Evolutionary conservation across 2,888 invertebrate species (phyloP).

Genomic region (Macrophya annulata): DNA sequence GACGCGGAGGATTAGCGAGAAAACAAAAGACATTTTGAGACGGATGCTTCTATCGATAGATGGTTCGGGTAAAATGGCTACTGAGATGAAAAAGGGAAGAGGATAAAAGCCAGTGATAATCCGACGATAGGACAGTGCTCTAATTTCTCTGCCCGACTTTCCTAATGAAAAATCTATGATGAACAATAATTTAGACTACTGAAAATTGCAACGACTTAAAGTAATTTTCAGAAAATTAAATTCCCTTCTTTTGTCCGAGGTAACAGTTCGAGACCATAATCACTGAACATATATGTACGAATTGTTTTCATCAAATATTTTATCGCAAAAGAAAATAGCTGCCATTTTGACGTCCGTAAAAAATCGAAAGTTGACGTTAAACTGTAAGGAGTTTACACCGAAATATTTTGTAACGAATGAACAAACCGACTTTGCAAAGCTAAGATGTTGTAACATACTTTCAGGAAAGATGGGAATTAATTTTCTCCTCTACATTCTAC

Average conservation of each 20-base stretch:
- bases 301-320: not conserved
- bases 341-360: not conserved
- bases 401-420: constrained; percentile 23
- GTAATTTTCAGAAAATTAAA: not conserved
- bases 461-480: constrained; percentile 38
- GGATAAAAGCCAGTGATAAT: constrained; percentile 12
- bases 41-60: constrained; percentile 25
- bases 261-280: not conserved
- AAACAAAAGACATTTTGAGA: constrained; percentile 51
- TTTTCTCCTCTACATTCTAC: constrained; percentile 33
- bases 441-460: constrained; percentile 42
- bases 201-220: not conserved
- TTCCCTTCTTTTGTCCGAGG: not conserved
- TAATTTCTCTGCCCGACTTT: not conserved
- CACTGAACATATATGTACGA: not conserved
- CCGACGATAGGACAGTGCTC: constrained; percentile 15
- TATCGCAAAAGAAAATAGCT: not conserved
- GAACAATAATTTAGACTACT: not conserved
- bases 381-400: not conserved
- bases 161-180: constrained; percentile 7
- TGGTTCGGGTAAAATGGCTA: constrained; percentile 30
- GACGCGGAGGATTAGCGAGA: constrained; percentile 41
- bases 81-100: not conserved
- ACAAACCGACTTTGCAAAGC: constrained; percentile 24
- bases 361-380: constrained; percentile 36